phyloP scores from a whole-genome alignment of 2,888 invertebrate genomes.

The Cloeon dipterum region DNA sequence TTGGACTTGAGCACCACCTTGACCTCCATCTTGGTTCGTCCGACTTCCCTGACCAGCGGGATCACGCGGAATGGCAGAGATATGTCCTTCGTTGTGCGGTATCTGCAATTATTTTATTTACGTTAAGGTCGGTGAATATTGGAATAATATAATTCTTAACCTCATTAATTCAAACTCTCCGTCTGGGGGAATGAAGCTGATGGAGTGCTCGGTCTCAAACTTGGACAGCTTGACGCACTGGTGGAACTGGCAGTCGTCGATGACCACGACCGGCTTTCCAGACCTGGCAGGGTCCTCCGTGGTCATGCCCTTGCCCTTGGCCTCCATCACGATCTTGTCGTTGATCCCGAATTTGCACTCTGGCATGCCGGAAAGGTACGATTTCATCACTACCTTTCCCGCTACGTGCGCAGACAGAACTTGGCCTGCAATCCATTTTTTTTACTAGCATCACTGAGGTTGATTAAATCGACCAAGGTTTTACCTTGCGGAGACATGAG shows the following conservation, averaged over 20 bases:
- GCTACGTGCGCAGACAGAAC: constrained; percentile 98
- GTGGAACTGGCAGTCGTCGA: constrained; percentile 99
- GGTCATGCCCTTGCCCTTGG: constrained; percentile 55
- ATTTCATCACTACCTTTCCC: constrained; percentile 99
- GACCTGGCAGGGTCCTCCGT: constrained; percentile 61
- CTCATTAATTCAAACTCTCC: constrained; percentile 99
- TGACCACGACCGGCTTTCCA: constrained; percentile 97
- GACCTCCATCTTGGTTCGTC: constrained; percentile 98
- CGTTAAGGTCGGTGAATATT: not conserved
- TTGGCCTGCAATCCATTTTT: constrained; percentile 39
- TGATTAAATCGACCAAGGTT: too few species aligned
- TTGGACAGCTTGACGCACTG: constrained; percentile 99
- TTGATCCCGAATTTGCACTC: constrained; percentile 99
- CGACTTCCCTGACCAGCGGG: constrained; percentile 91
- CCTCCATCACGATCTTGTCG: constrained; percentile 97
- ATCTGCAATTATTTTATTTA: constrained; percentile 27
- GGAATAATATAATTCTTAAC: constrained; percentile 19
- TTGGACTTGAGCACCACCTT: constrained; percentile 98
- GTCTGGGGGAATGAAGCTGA: constrained; percentile 98
- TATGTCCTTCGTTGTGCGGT: constrained; percentile 98
- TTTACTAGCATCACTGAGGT: too few species aligned
- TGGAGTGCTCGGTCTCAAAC: constrained; percentile 99
- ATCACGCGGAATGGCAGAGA: constrained; percentile 98
- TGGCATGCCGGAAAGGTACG: constrained; percentile 98
- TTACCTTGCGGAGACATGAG: constrained; percentile 97